Base-by-base conservation (phyloP, 2,113 vertebrate species). In the Gobius niger region DNA sequence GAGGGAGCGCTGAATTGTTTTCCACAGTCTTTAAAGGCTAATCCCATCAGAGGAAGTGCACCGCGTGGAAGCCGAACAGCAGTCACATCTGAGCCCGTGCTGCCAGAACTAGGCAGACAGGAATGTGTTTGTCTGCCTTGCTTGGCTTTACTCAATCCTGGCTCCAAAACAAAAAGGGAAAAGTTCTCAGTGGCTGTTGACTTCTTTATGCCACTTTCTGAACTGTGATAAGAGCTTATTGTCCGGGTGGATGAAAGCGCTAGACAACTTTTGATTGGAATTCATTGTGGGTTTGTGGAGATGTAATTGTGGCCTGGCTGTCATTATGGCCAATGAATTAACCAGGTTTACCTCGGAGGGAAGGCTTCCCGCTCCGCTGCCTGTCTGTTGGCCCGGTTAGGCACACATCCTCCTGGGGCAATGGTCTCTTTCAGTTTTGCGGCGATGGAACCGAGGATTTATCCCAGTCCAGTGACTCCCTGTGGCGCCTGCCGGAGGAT, bases 361-460 rank as follows among this genome's bases (percentile, higher is more conserved):
- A 72, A 76, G 68, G 68, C 63, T 77, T 85, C 73, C 79, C 70
- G 76, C 80, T 87, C 70, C 74, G 70, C 87, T 85, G 87, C 67
- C 18, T 47, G 72, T 75, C 77, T 77, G 63, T 82, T 87, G 82
- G 89, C 80, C 79, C 76, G 85, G 86, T 80, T 84, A 81, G 85
- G 70, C 85, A 80, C 67, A 68, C 86, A 63, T 77, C 66, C 75
- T 85, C 80, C 70, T 47, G 63, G 71, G 82, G 81, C 79, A 82
- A 62, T 14, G 61, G 76, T 73, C 75, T 80, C 88, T 84, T 85
- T 89, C 85, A 82, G 77, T 50, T 71, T 65, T 40, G 68, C 81
- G 82, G 66, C 81, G 14, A 74, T 80, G 75, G 85, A 85, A 80
- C 83, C 75, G 82, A 85, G 87, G 91, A 90, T 92, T 92, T 88